Conservation (phyloP, 2,888 invertebrate genomes). For the Hirtodrosophila duncani region DNA sequence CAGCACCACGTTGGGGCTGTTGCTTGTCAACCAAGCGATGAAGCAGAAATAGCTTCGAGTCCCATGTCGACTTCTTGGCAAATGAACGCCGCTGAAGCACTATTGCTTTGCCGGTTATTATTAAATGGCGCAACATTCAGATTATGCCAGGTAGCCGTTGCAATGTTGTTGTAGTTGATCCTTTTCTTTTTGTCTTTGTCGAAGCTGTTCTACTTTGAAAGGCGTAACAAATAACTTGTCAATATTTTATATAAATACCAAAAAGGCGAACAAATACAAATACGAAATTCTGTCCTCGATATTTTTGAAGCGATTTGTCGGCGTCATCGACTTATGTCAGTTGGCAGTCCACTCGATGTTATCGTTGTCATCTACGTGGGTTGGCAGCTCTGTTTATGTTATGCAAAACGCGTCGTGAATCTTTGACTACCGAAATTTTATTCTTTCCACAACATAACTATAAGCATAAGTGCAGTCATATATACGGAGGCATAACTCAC, state of each 20-base stretch:
- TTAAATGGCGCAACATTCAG: too few species aligned
- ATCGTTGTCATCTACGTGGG: slow-evolving; percentile 51
- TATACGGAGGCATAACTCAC: not conserved
- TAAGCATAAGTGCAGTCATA: slow-evolving; percentile 41
- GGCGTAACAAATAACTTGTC: too few species aligned
- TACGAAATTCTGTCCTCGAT: too few species aligned
- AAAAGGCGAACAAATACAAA: too few species aligned
- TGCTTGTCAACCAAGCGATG: not conserved
- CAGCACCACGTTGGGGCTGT: not conserved
- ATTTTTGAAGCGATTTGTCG: too few species aligned
- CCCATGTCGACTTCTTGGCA: slow-evolving; percentile 9
- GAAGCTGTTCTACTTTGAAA: too few species aligned
- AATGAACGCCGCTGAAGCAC: slow-evolving; percentile 1
- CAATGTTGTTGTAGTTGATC: too few species aligned
- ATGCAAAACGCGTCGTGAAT: slow-evolving; percentile 70
- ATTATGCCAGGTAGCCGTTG: too few species aligned
- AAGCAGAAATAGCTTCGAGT: not conserved
- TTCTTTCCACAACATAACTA: slow-evolving; percentile 22
- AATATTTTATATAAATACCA: too few species aligned
- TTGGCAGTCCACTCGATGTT: slow-evolving; percentile 8
- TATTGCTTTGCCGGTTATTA: not conserved
- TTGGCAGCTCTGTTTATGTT: too few species aligned
- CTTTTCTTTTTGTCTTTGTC: too few species aligned
- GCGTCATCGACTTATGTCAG: too few species aligned
- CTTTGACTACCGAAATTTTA: slow-evolving; percentile 38